A percentile compares a stretch with the other conserved stretches of the same genome.
phyloP scores from a whole-genome alignment of 2,888 invertebrate species.

The Drosophila suboccidentalis region DNA sequence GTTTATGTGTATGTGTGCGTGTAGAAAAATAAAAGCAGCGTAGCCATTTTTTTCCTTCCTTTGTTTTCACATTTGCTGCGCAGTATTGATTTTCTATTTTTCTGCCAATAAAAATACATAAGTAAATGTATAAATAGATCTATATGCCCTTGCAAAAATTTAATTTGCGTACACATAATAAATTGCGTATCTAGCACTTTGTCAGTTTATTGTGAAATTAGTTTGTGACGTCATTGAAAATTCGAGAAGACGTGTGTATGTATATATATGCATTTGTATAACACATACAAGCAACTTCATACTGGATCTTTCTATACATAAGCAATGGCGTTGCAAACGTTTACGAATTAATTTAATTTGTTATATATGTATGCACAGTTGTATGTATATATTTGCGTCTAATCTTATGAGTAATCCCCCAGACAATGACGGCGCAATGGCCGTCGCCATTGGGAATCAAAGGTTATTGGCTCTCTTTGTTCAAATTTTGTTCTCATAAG shows the following conservation, averaged over 20 bases:
- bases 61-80: neutral
- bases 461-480: slow-evolving; percentile 38
- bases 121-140: neutral
- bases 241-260: slow-evolving; percentile 41
- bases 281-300: neutral
- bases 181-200: slow-evolving; percentile 19
- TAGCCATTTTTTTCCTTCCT: slow-evolving; percentile 43
- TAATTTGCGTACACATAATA: neutral
- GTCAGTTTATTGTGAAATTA: slow-evolving; percentile 54
- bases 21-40: slow-evolving; percentile 8
- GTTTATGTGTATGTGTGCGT: neutral
- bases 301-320: slow-evolving; percentile 6
- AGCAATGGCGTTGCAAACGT: slow-evolving; percentile 9
- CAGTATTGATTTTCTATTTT: slow-evolving; percentile 12
- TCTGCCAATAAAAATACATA: slow-evolving; percentile 2
- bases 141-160: slow-evolving; percentile 16
- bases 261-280: neutral
- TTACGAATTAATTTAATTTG: neutral
- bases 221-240: slow-evolving; percentile 42
- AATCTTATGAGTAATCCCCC: slow-evolving; percentile 13
- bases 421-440: slow-evolving; percentile 29
- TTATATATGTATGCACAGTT: neutral
- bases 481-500: slow-evolving; percentile 5
- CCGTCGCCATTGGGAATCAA: slow-evolving; percentile 18
- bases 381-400: neutral